These are phyloP conservation scores for Tanytarsus gracilentus DNA, from an alignment of 2,888 invertebrate genomes.

Conservation along the genomic window DNA sequence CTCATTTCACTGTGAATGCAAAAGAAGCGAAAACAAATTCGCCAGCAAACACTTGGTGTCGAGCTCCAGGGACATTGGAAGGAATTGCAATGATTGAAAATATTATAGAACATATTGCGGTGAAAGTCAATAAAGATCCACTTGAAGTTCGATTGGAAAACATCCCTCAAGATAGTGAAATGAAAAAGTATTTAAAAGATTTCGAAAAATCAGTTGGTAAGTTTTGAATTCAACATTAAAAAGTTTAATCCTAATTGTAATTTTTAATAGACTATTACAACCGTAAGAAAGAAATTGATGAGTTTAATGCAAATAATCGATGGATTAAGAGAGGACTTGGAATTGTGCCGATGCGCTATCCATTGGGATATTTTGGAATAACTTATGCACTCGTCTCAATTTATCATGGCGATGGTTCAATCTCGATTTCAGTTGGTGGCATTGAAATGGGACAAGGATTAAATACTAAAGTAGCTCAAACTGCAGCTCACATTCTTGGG, in stretches of 20 bases:
- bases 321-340: slow-evolving; percentile 73
- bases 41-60: slow-evolving; percentile 31
- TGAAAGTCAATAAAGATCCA: slow-evolving; percentile 48
- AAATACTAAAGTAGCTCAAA: slow-evolving; percentile 64
- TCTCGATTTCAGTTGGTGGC: slow-evolving; percentile 62
- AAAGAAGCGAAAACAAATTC: slow-evolving; percentile 28
- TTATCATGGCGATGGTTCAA: slow-evolving; percentile 61
- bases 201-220: slow-evolving; percentile 41
- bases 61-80: slow-evolving; percentile 47
- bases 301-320: no score
- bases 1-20: background rate
- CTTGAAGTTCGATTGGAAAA: slow-evolving; percentile 50
- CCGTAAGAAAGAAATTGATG: no score
- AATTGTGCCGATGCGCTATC: slow-evolving; percentile 60
- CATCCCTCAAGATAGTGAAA: slow-evolving; percentile 36
- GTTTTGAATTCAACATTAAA: slow-evolving; percentile 46
- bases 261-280: no score
- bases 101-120: slow-evolving; percentile 59
- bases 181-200: slow-evolving; percentile 29
- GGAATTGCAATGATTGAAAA: slow-evolving; percentile 50
- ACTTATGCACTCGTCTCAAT: slow-evolving; percentile 55
- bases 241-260: slow-evolving; percentile 55
- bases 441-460: slow-evolving; percentile 76
- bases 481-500: slow-evolving; percentile 62
- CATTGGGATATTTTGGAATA: slow-evolving; percentile 46